phyloP scores from a whole-genome alignment of 2,797 vertebrate genomes.

The Poecilia wingei region DNA sequence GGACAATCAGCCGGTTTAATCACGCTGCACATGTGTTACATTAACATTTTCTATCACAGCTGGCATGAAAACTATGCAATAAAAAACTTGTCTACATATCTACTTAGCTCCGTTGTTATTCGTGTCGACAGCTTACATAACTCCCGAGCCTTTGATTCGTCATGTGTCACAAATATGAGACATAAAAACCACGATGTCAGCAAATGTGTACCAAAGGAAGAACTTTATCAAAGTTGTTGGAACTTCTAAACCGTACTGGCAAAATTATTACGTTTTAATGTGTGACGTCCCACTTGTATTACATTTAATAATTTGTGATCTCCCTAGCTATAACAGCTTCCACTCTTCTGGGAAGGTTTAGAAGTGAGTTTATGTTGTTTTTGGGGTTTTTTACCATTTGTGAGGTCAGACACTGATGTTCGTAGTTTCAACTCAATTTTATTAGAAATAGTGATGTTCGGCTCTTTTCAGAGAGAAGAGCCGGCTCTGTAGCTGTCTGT shows the following conservation, averaged over 20 bases:
- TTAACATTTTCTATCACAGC: conserved; percentile 7
- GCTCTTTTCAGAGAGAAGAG: too few species aligned
- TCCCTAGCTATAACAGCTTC: neutral
- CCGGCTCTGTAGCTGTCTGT: too few species aligned
- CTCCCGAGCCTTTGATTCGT: neutral
- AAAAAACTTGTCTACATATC: neutral
- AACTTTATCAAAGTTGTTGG: neutral
- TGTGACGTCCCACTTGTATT: neutral
- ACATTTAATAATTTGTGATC: neutral
- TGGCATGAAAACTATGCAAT: neutral
- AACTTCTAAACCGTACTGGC: neutral
- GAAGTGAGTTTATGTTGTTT: neutral
- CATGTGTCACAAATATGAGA: neutral
- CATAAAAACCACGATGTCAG: neutral
- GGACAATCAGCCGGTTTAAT: conserved; percentile 41
- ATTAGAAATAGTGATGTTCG: neutral
- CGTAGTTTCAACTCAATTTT: neutral
- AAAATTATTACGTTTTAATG: neutral
- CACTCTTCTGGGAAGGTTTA: neutral
- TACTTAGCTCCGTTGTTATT: neutral
- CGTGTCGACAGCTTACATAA: neutral
- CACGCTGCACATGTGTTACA: conserved; percentile 31
- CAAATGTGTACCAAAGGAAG: neutral
- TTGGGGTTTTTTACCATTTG: neutral
- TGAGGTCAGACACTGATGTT: neutral